phyloP scores from a whole-genome alignment of 1,140 invertebrate genomes.

The Bombus superbus region DNA sequence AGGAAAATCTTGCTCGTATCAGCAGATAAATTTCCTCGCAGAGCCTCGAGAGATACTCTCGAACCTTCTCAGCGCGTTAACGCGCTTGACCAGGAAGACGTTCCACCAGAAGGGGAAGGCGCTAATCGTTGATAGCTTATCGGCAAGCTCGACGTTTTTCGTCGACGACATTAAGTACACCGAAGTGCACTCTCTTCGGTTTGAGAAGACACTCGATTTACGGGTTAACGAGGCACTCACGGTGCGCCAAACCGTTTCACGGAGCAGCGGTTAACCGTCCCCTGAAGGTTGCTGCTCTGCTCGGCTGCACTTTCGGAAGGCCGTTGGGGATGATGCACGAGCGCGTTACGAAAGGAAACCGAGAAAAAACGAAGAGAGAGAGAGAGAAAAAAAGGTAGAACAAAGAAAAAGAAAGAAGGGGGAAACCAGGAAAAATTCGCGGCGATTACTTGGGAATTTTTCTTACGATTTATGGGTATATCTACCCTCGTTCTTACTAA shows the following conservation, averaged over 20 bases:
- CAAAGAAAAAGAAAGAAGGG: neutral
- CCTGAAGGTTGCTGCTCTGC: constrained; percentile 26
- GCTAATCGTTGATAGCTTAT: constrained; percentile 52
- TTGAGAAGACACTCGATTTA: constrained; percentile 57
- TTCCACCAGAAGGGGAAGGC: neutral
- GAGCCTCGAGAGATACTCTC: neutral
- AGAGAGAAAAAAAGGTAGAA: neutral
- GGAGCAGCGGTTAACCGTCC: constrained; percentile 51
- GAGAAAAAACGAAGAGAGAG: neutral
- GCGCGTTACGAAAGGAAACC: neutral
- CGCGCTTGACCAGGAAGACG: constrained; percentile 7
- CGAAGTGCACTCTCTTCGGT: constrained; percentile 48
- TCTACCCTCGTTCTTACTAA: neutral
- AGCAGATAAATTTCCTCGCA: neutral
- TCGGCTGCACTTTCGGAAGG: constrained; percentile 38
- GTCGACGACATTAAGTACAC: constrained; percentile 49
- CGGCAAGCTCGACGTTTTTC: constrained; percentile 47
- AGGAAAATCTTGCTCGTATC: neutral
- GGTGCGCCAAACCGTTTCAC: constrained; percentile 49
- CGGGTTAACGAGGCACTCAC: constrained; percentile 54
- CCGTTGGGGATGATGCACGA: constrained; percentile 46
- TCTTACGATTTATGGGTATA: constrained; percentile 13
- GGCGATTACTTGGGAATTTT: constrained; percentile 13
- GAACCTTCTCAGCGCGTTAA: neutral
- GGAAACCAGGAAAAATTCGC: neutral